Conservation (phyloP, 2,113 vertebrate species). For the Varanus komodoensis region DNA sequence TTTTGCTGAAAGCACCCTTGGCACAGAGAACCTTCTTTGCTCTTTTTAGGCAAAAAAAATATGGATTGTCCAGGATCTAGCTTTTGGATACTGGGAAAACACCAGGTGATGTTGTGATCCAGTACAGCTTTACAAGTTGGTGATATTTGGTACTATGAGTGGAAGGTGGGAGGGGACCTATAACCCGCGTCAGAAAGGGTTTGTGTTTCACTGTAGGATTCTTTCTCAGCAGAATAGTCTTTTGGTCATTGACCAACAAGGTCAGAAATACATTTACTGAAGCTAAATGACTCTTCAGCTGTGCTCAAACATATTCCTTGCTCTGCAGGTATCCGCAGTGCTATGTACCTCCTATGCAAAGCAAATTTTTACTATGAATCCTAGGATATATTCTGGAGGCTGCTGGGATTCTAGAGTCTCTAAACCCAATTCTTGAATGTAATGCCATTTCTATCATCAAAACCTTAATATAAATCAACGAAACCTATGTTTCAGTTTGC, state of each 20-base stretch:
- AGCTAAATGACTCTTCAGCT: not conserved
- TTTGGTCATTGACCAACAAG: no score
- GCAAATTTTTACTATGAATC: not conserved
- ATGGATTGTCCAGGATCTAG: not conserved
- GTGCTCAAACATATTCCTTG: not conserved
- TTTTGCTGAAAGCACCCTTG: not conserved
- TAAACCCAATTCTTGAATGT: not conserved
- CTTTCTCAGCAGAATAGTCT: not conserved
- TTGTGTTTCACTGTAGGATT: not conserved
- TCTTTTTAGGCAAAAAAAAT: not conserved
- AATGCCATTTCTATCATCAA: constrained; percentile 11
- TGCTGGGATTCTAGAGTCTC: no score
- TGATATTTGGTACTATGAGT: not conserved
- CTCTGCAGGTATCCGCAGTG: not conserved
- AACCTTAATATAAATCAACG: constrained; percentile 4
- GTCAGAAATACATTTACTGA: no score
- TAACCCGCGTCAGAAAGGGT: not conserved
- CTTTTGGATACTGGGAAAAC: not conserved
- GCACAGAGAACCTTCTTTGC: not conserved
- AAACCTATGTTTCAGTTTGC: not conserved
- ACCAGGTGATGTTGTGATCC: not conserved
- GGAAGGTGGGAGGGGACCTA: not conserved
- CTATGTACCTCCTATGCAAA: not conserved
- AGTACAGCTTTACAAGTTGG: not conserved
- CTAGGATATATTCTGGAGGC: no score